Evolutionary conservation across 2,888 invertebrate species (phyloP).

Genomic region (Mythimna impura): DNA sequence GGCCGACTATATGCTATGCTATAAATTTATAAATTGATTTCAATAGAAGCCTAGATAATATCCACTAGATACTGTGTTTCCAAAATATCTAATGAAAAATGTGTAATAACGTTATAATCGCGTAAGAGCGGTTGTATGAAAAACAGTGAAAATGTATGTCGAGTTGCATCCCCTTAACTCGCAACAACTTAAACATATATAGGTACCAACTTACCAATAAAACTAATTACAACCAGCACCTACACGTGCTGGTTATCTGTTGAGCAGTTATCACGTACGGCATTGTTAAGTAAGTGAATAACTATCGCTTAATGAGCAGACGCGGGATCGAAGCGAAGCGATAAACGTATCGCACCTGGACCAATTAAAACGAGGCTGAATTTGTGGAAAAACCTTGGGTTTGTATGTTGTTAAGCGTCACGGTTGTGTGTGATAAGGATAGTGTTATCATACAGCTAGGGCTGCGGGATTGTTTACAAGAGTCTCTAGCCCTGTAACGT

Average conservation of each 20-base stretch:
- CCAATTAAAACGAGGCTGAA: slow-evolving; percentile 62
- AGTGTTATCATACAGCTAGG: background rate
- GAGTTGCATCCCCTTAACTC: too few species aligned
- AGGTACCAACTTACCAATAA: slow-evolving; percentile 36
- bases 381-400: slow-evolving; percentile 50
- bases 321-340: slow-evolving; percentile 72
- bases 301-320: slow-evolving; percentile 84
- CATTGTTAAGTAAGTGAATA: slow-evolving; percentile 81
- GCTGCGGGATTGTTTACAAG: too few species aligned
- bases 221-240: slow-evolving; percentile 41
- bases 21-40: too few species aligned
- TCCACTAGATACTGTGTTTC: too few species aligned
- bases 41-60: too few species aligned
- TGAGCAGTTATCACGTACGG: slow-evolving; percentile 63
- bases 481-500: too few species aligned
- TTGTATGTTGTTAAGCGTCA: background rate
- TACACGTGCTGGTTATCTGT: slow-evolving; percentile 56
- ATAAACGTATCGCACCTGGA: slow-evolving; percentile 58
- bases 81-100: too few species aligned
- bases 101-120: too few species aligned
- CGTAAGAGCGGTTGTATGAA: too few species aligned
- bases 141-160: too few species aligned
- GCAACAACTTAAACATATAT: background rate
- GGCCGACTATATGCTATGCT: too few species aligned
- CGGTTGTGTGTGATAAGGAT: background rate